These are phyloP conservation scores for Tautogolabrus adspersus DNA, from an alignment of 2,113 vertebrate genomes.

Conservation along the genomic window DNA sequence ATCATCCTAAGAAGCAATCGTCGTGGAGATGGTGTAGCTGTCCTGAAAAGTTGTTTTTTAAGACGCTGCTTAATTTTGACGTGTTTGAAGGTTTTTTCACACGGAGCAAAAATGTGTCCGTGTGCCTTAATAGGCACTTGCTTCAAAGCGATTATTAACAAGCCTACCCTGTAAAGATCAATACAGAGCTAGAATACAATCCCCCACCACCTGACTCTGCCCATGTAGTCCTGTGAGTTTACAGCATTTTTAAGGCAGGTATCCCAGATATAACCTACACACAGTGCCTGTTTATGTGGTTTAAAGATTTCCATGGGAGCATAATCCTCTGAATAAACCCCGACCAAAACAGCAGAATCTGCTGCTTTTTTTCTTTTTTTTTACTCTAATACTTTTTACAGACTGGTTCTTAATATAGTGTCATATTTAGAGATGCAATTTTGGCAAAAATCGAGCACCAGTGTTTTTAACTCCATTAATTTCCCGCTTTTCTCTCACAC, in stretches of 20 bases:
- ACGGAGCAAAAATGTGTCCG: neutral
- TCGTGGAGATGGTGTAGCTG: too few relatives aligned
- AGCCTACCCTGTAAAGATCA: neutral
- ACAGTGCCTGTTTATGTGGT: neutral
- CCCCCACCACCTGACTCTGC: neutral
- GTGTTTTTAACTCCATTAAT: slow-evolving; percentile 49
- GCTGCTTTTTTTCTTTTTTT: neutral
- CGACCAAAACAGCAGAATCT: neutral
- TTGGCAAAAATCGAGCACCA: slow-evolving; percentile 32
- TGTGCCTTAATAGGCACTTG: neutral
- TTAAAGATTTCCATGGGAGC: neutral
- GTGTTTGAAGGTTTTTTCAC: neutral
- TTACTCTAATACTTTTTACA: neutral
- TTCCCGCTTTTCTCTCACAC: slow-evolving; percentile 52
- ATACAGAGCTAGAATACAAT: slow-evolving; percentile 13
- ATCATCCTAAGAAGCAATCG: too few relatives aligned
- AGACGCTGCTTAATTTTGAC: too few relatives aligned
- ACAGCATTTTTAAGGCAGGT: neutral
- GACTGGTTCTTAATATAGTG: slow-evolving; percentile 22
- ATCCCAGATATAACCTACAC: neutral
- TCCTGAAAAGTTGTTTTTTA: too few relatives aligned
- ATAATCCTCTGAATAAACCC: slow-evolving; percentile 26
- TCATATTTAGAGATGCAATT: slow-evolving; percentile 8
- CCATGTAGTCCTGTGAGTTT: neutral
- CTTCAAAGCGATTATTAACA: neutral